A percentile compares a stretch with the other conserved stretches of the same genome.
These are phyloP conservation scores for Drosophila triauraria DNA, from an alignment of 1,140 invertebrate species.

Conservation along the genomic window DNA sequence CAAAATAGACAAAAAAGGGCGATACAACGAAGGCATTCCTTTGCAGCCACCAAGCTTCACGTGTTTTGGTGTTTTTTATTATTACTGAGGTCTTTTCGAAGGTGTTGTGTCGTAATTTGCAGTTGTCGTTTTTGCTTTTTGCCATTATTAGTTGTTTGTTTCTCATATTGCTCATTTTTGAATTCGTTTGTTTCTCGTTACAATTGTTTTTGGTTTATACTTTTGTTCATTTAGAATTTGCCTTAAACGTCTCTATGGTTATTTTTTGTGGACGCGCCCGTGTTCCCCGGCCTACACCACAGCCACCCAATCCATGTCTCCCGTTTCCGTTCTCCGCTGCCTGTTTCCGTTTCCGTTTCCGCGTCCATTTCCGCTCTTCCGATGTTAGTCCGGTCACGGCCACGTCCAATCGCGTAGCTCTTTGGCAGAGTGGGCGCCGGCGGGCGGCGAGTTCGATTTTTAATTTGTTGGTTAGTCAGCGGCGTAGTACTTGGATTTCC, in stretches of 20 bases:
- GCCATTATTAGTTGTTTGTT: slow-evolving; percentile 81
- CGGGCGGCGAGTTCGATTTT: slow-evolving; percentile 27
- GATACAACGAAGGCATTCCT: slow-evolving; percentile 74
- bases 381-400: neutral
- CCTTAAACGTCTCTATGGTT: slow-evolving; percentile 83
- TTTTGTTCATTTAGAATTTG: slow-evolving; percentile 83
- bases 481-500: slow-evolving; percentile 22
- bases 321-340: slow-evolving; percentile 20
- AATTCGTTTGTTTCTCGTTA: slow-evolving; percentile 75
- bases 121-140: slow-evolving; percentile 80
- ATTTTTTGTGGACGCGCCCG: slow-evolving; percentile 76
- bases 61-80: slow-evolving; percentile 53
- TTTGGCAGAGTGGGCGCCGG: slow-evolving; percentile 12
- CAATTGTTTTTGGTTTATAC: slow-evolving; percentile 81
- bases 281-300: slow-evolving; percentile 24
- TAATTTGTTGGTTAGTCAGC: slow-evolving; percentile 9
- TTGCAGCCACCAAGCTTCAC: slow-evolving; percentile 70
- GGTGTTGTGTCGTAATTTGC: slow-evolving; percentile 84
- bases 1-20: slow-evolving; percentile 62
- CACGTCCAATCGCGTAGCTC: slow-evolving; percentile 13
- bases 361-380: slow-evolving; percentile 2
- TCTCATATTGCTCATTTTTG: slow-evolving; percentile 78
- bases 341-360: slow-evolving; percentile 2
- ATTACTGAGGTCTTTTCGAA: slow-evolving; percentile 81
- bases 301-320: slow-evolving; percentile 8